phyloP scores from a whole-genome alignment of 2,113 vertebrate species.

The Semicossyphus pulcher region DNA sequence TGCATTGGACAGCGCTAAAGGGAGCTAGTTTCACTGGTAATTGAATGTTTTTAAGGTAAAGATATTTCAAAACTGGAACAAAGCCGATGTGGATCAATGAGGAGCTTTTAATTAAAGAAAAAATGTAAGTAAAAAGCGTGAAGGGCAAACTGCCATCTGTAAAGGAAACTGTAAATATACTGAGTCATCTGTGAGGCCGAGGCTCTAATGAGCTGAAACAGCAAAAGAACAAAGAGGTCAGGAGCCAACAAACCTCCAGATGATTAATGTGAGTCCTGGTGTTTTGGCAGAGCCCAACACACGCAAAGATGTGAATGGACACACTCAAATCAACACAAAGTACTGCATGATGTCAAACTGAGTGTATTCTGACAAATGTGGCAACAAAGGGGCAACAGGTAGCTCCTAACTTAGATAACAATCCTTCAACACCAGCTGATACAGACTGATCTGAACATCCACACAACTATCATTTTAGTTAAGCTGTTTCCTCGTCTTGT shows the following conservation, averaged over 20 bases:
- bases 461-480: too few species aligned
- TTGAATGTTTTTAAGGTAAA: neutral
- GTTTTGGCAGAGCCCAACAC: neutral
- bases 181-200: neutral
- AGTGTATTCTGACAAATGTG: too few species aligned
- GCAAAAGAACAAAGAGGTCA: neutral
- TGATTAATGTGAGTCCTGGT: neutral
- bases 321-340: too few species aligned
- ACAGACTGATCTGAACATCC: too few species aligned
- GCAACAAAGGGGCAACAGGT: too few species aligned
- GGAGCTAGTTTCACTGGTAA: neutral
- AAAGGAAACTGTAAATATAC: neutral
- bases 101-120: neutral
- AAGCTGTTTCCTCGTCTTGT: too few species aligned
- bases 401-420: too few species aligned
- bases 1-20: too few species aligned
- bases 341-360: too few species aligned
- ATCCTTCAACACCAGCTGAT: too few species aligned
- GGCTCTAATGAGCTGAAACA: constrained; percentile 21
- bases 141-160: neutral
- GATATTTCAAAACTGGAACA: neutral
- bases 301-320: neutral
- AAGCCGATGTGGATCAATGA: neutral
- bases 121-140: neutral
- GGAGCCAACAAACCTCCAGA: neutral